Conservation (phyloP, 2,797 vertebrate species). For the Orientallactaga sibirica region DNA sequence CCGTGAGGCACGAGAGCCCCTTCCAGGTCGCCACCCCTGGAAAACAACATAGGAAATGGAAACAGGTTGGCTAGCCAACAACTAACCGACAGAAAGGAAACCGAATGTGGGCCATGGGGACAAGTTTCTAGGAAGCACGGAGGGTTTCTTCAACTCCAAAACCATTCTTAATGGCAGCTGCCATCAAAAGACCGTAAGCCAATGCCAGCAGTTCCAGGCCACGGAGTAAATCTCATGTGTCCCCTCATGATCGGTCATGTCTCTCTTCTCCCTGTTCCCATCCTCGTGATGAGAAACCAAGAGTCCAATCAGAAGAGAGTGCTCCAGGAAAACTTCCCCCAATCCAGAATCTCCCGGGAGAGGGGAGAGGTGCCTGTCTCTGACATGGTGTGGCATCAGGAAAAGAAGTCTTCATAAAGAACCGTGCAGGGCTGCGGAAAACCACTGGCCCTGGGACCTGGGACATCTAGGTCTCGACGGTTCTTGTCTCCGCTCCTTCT, state of each 20-base stretch:
- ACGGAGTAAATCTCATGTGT: neutral
- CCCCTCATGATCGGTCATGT: neutral
- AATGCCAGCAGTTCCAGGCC: neutral
- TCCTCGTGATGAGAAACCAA: neutral
- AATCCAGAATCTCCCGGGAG: neutral
- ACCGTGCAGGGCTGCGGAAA: slow-evolving; percentile 20
- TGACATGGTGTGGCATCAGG: neutral
- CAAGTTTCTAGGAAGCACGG: neutral
- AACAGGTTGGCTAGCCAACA: neutral
- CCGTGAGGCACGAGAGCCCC: neutral
- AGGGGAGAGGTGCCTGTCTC: neutral
- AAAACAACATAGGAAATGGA: slow-evolving; percentile 1
- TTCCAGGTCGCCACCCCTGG: neutral
- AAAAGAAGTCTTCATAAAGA: slow-evolving; percentile 84
- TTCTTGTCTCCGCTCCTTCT: neutral
- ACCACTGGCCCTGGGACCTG: neutral
- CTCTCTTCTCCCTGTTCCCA: neutral
- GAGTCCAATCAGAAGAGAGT: slow-evolving; percentile 5
- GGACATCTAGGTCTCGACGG: neutral
- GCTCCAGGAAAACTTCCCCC: neutral
- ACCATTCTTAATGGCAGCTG: neutral
- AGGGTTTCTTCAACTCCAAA: neutral
- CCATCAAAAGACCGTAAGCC: neutral
- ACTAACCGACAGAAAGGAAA: slow-evolving; percentile 3
- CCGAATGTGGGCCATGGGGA: neutral